Evolutionary conservation across 2,888 invertebrate species (phyloP), one percentile per base, ranked within the genome.

Genomic region (Trimorus sp.): DNA sequence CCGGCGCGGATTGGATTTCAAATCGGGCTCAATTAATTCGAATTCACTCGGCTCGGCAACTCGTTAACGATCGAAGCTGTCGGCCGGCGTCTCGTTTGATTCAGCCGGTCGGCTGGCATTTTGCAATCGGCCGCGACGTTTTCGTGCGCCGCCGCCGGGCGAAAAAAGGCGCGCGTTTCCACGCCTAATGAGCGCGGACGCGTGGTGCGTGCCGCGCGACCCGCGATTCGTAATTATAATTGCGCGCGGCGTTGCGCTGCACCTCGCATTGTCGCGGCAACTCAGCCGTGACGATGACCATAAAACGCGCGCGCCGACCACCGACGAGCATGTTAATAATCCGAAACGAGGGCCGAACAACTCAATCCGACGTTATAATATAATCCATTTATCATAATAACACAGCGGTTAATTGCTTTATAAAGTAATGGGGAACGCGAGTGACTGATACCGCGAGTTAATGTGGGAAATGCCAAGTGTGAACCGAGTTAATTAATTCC

Each of bases 1-100:
- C 79, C 68, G 74, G 66, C 77, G 79, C 77, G 78, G 82, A 82
- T 84, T 76, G 83, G 79, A 79, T 83, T 83, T 76, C 83, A 78
- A 83, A 80, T 80, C 83, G 80, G 71, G 78, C 83, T 80, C 83
- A 83, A 83, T 83, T 83, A 83, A 83, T 83, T 83, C 77, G 83
- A 80, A 77, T 77, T 77, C 74, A 74, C 66, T 71, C 71, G 81
- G 49, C 83, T 68, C 77, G 79, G 76, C 79, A 69, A 79, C 79
- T 79, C 76, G 79, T 82, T 84, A 77, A 70, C 68, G 78, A 79
- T 73, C 80, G 79, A 76, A 81, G 73, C 75, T 76, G 74, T 80
- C 76, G 76, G 82, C 78, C 81, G 83, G 73, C 54, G 70, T 54
- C 53, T 75, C 48, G 77, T 65, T 74, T 74, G 82, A 79, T 83